Conservation (phyloP, 2,113 vertebrate genomes). For the Lichenostomus cassidix region DNA sequence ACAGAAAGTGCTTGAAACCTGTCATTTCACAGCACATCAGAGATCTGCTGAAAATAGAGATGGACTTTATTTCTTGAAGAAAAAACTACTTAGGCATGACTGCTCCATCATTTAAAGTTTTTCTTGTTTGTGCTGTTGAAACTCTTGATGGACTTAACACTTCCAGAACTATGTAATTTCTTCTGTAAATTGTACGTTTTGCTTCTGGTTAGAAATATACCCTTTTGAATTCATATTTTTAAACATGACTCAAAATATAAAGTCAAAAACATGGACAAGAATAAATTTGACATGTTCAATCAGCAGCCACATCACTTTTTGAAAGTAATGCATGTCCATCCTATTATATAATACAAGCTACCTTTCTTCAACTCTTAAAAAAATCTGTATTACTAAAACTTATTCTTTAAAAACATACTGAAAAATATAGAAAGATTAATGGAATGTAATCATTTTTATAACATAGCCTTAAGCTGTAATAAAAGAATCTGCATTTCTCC, state of each 20-base stretch:
- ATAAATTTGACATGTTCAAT: not conserved
- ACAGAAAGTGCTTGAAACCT: not conserved
- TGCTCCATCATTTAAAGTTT: not conserved
- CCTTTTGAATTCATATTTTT: not conserved
- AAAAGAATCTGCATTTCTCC: not conserved
- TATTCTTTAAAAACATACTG: not conserved
- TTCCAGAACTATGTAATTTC: not conserved
- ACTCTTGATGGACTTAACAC: not conserved
- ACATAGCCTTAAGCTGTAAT: not conserved
- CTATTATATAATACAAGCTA: not conserved
- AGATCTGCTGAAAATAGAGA: not conserved
- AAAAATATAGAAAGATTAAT: not conserved
- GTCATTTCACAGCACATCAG: not conserved
- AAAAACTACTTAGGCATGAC: not conserved
- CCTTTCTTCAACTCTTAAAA: not conserved
- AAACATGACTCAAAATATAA: not conserved
- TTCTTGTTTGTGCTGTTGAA: not conserved
- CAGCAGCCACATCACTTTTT: not conserved
- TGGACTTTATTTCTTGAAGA: not conserved
- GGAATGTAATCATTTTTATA: not conserved
- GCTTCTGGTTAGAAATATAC: not conserved
- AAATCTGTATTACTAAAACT: not conserved
- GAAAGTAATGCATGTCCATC: not conserved
- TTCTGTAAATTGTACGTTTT: not conserved
- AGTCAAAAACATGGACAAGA: not conserved